Conservation (phyloP, 2,797 vertebrate species). For the Sebastes nivosus region DNA sequence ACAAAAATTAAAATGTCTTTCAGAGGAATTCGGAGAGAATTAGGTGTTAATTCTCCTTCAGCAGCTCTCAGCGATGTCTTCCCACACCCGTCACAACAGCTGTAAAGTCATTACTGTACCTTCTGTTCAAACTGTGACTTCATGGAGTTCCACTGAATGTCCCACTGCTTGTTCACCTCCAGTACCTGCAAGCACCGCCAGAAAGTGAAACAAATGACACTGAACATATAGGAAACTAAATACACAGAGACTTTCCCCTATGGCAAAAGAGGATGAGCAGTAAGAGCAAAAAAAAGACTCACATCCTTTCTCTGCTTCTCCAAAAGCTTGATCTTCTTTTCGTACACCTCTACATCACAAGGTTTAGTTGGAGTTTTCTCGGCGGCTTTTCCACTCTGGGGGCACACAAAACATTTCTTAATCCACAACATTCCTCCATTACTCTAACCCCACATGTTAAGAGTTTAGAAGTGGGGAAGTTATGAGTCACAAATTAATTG, state of each 20-base stretch:
- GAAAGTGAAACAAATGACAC: slow-evolving; percentile 55
- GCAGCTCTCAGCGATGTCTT: slow-evolving; percentile 26
- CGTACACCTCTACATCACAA: slow-evolving; percentile 84
- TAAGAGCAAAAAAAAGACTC: slow-evolving; percentile 64
- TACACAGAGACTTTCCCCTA: slow-evolving; percentile 64
- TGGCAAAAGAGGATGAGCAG: slow-evolving; percentile 65
- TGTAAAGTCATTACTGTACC: slow-evolving; percentile 83
- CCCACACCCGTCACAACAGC: slow-evolving; percentile 52
- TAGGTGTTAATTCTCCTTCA: not conserved
- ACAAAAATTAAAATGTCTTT: not conserved
- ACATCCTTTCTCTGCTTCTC: slow-evolving; percentile 98
- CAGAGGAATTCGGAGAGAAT: not conserved
- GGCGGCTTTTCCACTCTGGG: slow-evolving; percentile 80
- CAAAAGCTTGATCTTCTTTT: slow-evolving; percentile 98
- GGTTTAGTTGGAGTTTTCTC: slow-evolving; percentile 83
- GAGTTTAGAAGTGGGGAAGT: not conserved
- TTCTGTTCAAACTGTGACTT: slow-evolving; percentile 99
- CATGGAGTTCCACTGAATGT: slow-evolving; percentile 98
- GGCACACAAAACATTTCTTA: slow-evolving; percentile 53
- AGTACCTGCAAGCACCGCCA: slow-evolving; percentile 85
- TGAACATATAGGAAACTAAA: slow-evolving; percentile 58
- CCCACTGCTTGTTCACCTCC: slow-evolving; percentile 99
- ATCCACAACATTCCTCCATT: slow-evolving; percentile 37
- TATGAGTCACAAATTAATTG: not conserved
- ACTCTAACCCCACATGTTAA: not conserved